Conservation (phyloP, 2,888 invertebrate species). For the Pseudanteris insignis region DNA sequence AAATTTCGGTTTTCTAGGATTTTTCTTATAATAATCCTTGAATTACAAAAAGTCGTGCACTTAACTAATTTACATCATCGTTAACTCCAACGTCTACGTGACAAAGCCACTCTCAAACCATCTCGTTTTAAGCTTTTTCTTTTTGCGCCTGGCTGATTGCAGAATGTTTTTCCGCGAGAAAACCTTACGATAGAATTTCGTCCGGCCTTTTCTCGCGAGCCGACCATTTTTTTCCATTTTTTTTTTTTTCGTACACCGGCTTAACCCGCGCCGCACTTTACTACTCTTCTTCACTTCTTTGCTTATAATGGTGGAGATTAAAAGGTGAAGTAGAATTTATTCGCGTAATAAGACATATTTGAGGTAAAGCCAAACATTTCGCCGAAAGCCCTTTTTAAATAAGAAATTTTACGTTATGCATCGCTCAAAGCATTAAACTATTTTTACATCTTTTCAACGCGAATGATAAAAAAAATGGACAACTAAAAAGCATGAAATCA, state of each 20-base stretch:
- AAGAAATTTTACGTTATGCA: too few species aligned
- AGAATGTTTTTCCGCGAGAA: conserved; percentile 9
- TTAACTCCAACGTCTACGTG: conserved; percentile 10
- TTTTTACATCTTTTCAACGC: too few species aligned
- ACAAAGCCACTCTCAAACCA: conserved; percentile 7
- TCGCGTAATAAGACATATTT: conserved; percentile 14
- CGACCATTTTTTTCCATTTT: conserved; percentile 5
- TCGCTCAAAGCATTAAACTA: too few species aligned
- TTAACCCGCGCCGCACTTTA: conserved; percentile 17
- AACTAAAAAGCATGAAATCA: too few species aligned
- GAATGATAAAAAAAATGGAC: too few species aligned
- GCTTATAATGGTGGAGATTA: conserved; percentile 16
- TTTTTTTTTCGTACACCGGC: conserved; percentile 2
- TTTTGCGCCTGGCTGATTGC: not conserved
- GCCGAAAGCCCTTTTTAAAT: too few species aligned
- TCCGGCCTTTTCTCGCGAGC: not conserved
- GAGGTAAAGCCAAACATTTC: not conserved
- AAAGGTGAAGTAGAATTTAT: conserved; percentile 20
- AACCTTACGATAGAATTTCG: conserved; percentile 5
- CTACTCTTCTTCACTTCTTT: conserved; percentile 15
- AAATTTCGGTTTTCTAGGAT: too few species aligned
- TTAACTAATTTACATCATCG: conserved; percentile 21
- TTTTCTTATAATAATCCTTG: too few species aligned
- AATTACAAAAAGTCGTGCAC: conserved; percentile 19
- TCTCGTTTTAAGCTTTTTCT: not conserved